Conservation (phyloP, 2,797 vertebrate genomes). For the Coranthus polyacanthus region DNA sequence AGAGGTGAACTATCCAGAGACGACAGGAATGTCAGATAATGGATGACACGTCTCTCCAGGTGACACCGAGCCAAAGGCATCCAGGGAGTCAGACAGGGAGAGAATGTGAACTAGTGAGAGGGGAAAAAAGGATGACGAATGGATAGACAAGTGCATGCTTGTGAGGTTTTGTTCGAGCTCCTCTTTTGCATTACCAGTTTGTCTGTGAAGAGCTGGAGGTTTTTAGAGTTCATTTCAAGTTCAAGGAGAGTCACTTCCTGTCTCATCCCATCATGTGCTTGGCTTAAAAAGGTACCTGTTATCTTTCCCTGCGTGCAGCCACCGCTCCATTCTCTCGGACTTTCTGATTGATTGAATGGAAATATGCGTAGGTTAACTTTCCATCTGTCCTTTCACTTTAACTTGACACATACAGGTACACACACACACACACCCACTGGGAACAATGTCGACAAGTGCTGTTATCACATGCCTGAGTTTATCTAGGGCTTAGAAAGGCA, state of each 20-base stretch:
- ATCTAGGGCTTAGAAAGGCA: slow-evolving; percentile 45
- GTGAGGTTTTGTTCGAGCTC: slow-evolving; percentile 62
- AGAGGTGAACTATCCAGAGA: slow-evolving; percentile 48
- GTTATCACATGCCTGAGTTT: slow-evolving; percentile 63
- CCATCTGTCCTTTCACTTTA: slow-evolving; percentile 33
- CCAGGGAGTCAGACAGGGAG: slow-evolving; percentile 18
- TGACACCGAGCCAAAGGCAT: slow-evolving; percentile 66
- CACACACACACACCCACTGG: neutral
- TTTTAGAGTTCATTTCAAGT: slow-evolving; percentile 65
- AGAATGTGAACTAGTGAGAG: neutral
- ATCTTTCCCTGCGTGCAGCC: slow-evolving; percentile 1
- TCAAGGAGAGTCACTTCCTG: slow-evolving; percentile 57
- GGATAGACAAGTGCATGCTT: slow-evolving; percentile 73
- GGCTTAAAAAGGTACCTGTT: slow-evolving; percentile 2
- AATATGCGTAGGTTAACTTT: slow-evolving; percentile 39
- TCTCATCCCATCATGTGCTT: neutral
- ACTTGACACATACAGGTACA: slow-evolving; percentile 9
- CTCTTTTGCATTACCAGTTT: slow-evolving; percentile 27
- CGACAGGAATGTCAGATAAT: slow-evolving; percentile 72
- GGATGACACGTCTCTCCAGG: slow-evolving; percentile 66
- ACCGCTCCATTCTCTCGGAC: neutral
- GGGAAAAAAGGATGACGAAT: slow-evolving; percentile 52
- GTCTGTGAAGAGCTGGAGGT: slow-evolving; percentile 24
- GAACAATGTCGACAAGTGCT: slow-evolving; percentile 49
- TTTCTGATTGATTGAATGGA: slow-evolving; percentile 33